Conservation (phyloP, 2,888 invertebrate genomes). For the Lasioglossum pauxillum region DNA sequence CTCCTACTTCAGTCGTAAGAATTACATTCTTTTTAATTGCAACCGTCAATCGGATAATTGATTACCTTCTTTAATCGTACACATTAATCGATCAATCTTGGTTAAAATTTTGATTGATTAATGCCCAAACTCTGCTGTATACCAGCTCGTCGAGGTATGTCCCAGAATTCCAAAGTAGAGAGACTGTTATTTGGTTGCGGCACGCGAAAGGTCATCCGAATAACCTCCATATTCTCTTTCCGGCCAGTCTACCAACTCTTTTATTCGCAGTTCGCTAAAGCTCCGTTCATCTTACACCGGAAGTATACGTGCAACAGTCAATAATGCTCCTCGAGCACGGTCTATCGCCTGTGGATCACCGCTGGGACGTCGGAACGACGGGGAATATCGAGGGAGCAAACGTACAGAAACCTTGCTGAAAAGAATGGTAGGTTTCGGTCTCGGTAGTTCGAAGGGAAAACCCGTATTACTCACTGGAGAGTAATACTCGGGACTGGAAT, state of each 20-base stretch:
- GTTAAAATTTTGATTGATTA: no score
- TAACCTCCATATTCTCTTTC: background rate
- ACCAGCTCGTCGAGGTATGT: background rate
- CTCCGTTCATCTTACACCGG: background rate
- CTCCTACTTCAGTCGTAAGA: no score
- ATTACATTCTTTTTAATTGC: no score
- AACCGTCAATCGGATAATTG: no score
- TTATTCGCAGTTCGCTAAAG: background rate
- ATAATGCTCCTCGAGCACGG: background rate
- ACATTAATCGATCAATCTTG: no score
- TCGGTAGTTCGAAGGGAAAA: background rate
- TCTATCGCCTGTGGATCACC: background rate
- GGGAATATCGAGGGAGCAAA: background rate
- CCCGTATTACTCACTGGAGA: background rate
- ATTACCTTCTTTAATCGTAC: no score
- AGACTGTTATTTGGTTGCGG: background rate
- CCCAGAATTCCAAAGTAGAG: background rate
- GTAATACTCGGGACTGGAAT: constrained; percentile 19
- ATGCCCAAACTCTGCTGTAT: no score
- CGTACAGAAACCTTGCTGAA: background rate
- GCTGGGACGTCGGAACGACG: background rate
- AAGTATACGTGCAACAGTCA: constrained; percentile 1
- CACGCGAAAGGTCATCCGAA: background rate
- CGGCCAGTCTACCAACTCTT: background rate
- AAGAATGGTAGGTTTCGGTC: background rate